Evolutionary conservation across 2,113 vertebrate species (phyloP).

Genomic region (Myiozetetes cayanensis): DNA sequence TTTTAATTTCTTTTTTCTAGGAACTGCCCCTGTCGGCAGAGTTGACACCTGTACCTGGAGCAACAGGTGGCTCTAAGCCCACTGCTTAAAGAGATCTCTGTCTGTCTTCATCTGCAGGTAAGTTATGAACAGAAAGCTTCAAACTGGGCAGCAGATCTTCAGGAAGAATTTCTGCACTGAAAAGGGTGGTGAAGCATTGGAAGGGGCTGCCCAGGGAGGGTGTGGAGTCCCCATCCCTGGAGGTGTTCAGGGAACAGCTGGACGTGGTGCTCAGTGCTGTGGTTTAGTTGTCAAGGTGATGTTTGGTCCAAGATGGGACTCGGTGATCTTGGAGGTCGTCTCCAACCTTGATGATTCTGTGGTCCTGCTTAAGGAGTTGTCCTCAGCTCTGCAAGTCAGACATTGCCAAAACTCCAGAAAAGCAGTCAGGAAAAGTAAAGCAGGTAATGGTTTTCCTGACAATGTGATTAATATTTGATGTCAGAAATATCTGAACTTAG

Average conservation of each 20-base stretch:
- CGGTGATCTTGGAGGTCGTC: accelerated
- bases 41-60: not conserved
- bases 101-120: not conserved
- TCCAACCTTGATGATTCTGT: not conserved
- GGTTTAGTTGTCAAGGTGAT: not conserved
- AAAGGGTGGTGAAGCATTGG: not conserved
- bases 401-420: not conserved
- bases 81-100: not conserved
- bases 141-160: not conserved
- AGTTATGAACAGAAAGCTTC: not conserved
- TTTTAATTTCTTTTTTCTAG: not conserved
- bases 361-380: not conserved
- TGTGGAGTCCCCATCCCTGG: not conserved
- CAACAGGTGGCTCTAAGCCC: not conserved
- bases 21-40: not conserved
- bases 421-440: not conserved
- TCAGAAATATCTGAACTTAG: not conserved
- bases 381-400: not conserved
- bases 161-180: not conserved
- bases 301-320: not conserved
- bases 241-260: not conserved
- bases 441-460: not conserved
- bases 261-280: not conserved
- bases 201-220: not conserved
- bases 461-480: not conserved